Percentiles rank a stretch among this genome's conserved stretches.
Conservation (phyloP, 2,888 invertebrate genomes). For the Frankliniella fusca region DNA sequence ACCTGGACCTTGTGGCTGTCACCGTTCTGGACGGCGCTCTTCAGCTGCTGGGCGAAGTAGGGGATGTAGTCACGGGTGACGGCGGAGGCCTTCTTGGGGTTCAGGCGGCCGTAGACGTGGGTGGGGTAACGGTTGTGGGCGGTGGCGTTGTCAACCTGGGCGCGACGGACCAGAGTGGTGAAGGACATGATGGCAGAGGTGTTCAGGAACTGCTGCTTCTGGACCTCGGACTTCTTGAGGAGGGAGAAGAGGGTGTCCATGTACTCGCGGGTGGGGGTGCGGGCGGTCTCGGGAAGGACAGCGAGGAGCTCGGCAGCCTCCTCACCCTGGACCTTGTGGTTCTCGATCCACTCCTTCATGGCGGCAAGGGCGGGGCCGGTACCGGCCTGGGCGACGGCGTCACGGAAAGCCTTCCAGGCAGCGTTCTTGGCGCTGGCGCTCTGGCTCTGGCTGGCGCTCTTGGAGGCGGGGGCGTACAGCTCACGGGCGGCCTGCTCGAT, state of each 20-base stretch:
- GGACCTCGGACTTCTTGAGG: conserved; percentile 54
- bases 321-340: conserved; percentile 51
- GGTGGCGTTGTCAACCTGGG: conserved; percentile 56
- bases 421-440: conserved; percentile 45
- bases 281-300: conserved; percentile 53
- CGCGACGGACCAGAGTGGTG: conserved; percentile 57
- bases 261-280: conserved; percentile 60
- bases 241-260: conserved; percentile 59
- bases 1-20: conserved; percentile 58
- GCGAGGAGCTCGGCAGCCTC: conserved; percentile 60
- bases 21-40: conserved; percentile 53
- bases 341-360: conserved; percentile 57
- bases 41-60: conserved; percentile 54
- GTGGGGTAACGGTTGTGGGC: conserved; percentile 61
- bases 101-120: conserved; percentile 60
- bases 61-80: conserved; percentile 58
- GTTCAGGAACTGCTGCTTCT: conserved; percentile 53
- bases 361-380: conserved; percentile 62
- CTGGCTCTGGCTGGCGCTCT: conserved; percentile 47
- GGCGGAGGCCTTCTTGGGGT: conserved; percentile 53
- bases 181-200: conserved; percentile 58
- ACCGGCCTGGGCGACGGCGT: conserved; percentile 62
- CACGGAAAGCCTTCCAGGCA: conserved; percentile 58
- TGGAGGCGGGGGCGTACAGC: conserved; percentile 48
- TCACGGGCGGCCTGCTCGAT: conserved; percentile 54